Evolutionary conservation across 2,113 vertebrate genomes (phyloP), one percentile per base, ranked within the genome.

Genomic region (Caranx ignobilis): DNA sequence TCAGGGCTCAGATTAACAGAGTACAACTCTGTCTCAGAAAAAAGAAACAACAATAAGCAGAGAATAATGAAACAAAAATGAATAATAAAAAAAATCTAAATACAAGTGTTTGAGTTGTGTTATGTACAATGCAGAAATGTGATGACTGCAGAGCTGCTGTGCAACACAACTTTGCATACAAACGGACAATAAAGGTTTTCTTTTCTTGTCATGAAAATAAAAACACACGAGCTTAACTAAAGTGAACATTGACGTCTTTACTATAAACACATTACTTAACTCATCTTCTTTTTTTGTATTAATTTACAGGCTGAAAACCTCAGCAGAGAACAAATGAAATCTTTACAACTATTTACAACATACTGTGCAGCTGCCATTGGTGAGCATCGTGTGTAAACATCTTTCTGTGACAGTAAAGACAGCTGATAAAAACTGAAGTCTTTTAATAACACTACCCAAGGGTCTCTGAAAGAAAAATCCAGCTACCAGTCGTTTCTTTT

Each of bases 401-500:
- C 19, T 60, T 75, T 21, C 19, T 71, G 19, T 35, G n/a, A 57
- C 59, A 61, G 18, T 60, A 19, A 63, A 54, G 43, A 21, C 64
- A 4, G 10, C 48, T 26, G 37, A 62, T 32, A 50, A 13, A 15
- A 48, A 26, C 7, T 34, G 3, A 8, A 62, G 41, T 54, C 2
- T 47, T 76, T 31, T 21, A 60, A 11, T 39, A 11, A 55, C 52
- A 71, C 43, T 37, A 65, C 71, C 60, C 37, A n/a, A 55, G 26
- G 26, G 45, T 45, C 13, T 52, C n/a, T 47, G 21, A 43, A 71
- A 61, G 7, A 56, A 47, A 71, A 75, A 72, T 61, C 26, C 26
- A 26, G 26, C 26, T 41, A 66, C 13, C 37, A 79, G 45, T 71
- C 6, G 39, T 70, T 79, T 71, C n/a, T 54, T 48, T 71, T 50